Base-by-base conservation (phyloP, 2,113 vertebrate genomes). In the Rhabdornis inornatus region DNA sequence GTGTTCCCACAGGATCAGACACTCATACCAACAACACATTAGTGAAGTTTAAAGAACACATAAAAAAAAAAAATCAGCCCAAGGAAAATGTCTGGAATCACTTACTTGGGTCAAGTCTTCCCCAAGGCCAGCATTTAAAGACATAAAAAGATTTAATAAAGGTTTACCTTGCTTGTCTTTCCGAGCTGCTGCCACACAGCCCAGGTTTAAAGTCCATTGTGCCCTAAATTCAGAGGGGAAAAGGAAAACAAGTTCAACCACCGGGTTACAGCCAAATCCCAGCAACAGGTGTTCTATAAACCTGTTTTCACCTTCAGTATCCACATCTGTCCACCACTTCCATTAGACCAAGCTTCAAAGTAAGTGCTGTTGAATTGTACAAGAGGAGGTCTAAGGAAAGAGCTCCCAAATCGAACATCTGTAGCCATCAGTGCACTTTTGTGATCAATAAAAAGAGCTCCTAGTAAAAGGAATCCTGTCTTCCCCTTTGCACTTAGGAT, bases 131-230 rank as follows among this genome's bases (percentile, higher is more conserved):
- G 35, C 10, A 86, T 24, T 20, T 55, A 50, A 79, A 44, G 9
- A 40, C 20, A 68, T 11, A 4, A 55, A 56, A 63, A 59, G 6
- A n/a, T 14, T 74, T 65, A 66, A 40, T 28, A 64, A 45, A 68
- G 2, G 27, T 79, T 95, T 95, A 97, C 96, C 96, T 95, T 87
- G 45, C 24, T 52, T 50, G 59, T 45, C 49, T 87, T 68, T 70
- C 28, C 3, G 23, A 71, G 45, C 44, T 92, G 80, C 25, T 53
- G 69, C 11, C 3, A 33, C 7, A 42, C n/a, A 64, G 57, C 19
- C 42, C 77, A 59, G 49, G 15, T 45, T 78, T 63, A 63, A 83
- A 78, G 70, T 81, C 63, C 16, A 4, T 22, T 71, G 60, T 61
- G 21, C 24, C 57, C 97, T 96, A 72, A 45, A 89, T 75, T 79